These are phyloP conservation scores for silkworm (Bombyx mori) DNA, from an alignment of 1,140 invertebrate genomes.

Conservation along the genomic window ASM3026992v2 NC_085118.1:10702501-10703000, in stretches of 20 bases:
- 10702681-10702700: slow-evolving; percentile 76
- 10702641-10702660: slow-evolving; percentile 48
- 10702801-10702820: neutral
- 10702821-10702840: neutral
- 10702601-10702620: slow-evolving; percentile 27
- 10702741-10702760: slow-evolving; percentile 70
- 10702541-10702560: slow-evolving; percentile 48
- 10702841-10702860: too few species aligned
- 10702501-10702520: slow-evolving; percentile 1
- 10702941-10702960: too few species aligned
- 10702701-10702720: slow-evolving; percentile 79
- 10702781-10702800: neutral
- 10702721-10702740: slow-evolving; percentile 84
- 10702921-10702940: too few species aligned
- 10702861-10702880: too few species aligned
- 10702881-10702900: too few species aligned
- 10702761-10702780: slow-evolving; percentile 17
- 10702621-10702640: slow-evolving; percentile 43
- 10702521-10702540: slow-evolving; percentile 41
- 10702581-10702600: slow-evolving; percentile 33
- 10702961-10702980: too few species aligned
- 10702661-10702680: slow-evolving; percentile 64
- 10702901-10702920: too few species aligned
- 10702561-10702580: slow-evolving; percentile 36
- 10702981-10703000: too few species aligned